Conservation (phyloP, 2,888 invertebrate species). For the Sesamia inferens region DNA sequence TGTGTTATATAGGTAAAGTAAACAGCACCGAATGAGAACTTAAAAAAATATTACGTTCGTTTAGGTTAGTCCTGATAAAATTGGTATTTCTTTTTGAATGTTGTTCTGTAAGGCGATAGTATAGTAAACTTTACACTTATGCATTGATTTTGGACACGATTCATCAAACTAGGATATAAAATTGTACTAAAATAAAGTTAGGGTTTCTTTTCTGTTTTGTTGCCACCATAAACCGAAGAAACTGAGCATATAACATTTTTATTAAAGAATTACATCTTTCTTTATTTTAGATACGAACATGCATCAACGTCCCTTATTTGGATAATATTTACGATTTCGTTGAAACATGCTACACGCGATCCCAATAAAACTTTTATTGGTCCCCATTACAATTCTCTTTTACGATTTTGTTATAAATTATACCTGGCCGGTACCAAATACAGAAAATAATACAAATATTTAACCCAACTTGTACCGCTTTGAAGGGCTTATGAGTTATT, state of each 20-base stretch:
- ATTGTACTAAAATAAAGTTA: conserved; percentile 27
- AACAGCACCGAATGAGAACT: conserved; percentile 2
- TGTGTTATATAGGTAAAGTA: not conserved
- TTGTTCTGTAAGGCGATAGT: not conserved
- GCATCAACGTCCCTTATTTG: conserved; percentile 70
- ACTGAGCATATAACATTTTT: conserved; percentile 57
- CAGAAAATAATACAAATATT: conserved; percentile 39
- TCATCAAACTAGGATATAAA: conserved; percentile 37
- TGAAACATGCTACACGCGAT: conserved; percentile 72
- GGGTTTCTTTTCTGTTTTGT: conserved; percentile 38
- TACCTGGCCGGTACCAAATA: conserved; percentile 53
- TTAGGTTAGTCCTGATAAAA: conserved; percentile 1
- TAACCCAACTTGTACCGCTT: conserved; percentile 39
- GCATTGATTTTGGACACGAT: conserved; percentile 14
- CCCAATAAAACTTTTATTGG: conserved; percentile 79
- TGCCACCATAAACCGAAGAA: conserved; percentile 51
- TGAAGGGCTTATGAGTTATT: conserved; percentile 45
- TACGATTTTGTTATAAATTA: conserved; percentile 76
- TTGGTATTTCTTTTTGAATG: conserved; percentile 13
- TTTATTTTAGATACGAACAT: conserved; percentile 46
- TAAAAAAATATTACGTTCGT: not conserved
- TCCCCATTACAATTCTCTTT: conserved; percentile 76
- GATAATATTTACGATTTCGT: conserved; percentile 78
- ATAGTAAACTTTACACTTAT: conserved; percentile 8
- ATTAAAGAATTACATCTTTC: conserved; percentile 57